Evolutionary conservation across 2,888 invertebrate species (phyloP).

Genomic region (Drosophila planitibia): DNA sequence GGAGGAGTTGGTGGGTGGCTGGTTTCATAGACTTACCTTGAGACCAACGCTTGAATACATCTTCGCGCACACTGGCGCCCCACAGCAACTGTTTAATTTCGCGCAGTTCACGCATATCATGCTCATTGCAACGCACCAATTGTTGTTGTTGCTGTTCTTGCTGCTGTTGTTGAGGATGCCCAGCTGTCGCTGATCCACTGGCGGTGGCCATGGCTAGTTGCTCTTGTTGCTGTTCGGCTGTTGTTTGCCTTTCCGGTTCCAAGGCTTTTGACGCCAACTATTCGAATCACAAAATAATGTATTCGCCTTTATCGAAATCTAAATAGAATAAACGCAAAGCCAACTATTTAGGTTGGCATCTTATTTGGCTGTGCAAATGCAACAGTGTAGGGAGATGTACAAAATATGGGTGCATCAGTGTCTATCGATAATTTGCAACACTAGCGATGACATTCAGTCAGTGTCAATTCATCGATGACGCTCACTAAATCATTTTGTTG

Average conservation of each 20-base stretch:
- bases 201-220: conserved; percentile 33
- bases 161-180: conserved; percentile 22
- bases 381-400: conserved; percentile 63
- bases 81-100: conserved; percentile 92
- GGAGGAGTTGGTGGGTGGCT: neutral
- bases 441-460: conserved; percentile 12
- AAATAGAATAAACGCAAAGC: conserved; percentile 48
- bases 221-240: conserved; percentile 35
- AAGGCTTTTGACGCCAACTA: conserved; percentile 66
- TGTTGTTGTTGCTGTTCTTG: conserved; percentile 24
- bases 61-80: conserved; percentile 93
- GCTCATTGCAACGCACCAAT: conserved; percentile 60
- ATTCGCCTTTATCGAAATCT: conserved; percentile 54
- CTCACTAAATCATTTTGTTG: neutral
- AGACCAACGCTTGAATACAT: conserved; percentile 96
- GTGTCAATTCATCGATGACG: neutral
- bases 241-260: conserved; percentile 50
- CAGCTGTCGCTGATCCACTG: conserved; percentile 36
- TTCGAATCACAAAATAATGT: conserved; percentile 49
- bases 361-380: conserved; percentile 67
- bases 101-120: conserved; percentile 87
- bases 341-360: conserved; percentile 73
- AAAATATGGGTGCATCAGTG: conserved; percentile 51
- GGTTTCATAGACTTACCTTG: conserved; percentile 88
- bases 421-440: conserved; percentile 40